Evolutionary conservation across 1,140 invertebrate species (phyloP).

Genomic region (Magallana ariakensis): DNA sequence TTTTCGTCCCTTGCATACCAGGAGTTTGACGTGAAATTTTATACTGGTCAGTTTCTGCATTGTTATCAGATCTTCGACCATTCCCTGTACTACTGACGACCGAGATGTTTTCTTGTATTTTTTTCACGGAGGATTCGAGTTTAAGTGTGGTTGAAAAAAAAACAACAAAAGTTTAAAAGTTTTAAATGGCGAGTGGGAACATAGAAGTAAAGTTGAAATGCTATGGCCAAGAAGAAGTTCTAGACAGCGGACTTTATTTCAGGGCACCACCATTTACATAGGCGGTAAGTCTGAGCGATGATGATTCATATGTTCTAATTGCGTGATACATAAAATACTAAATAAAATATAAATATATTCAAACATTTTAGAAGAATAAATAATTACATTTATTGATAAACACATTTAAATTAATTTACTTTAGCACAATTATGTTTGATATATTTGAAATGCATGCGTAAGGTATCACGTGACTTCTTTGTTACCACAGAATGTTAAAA

Average conservation of each 20-base stretch:
- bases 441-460: too few species aligned
- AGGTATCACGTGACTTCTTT: not conserved
- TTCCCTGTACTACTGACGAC: not conserved
- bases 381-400: too few species aligned
- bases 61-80: not conserved
- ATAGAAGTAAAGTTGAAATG: not conserved
- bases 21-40: not conserved
- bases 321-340: too few species aligned
- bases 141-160: not conserved
- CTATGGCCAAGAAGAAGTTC: not conserved
- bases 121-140: not conserved
- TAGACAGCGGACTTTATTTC: not conserved
- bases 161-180: constrained; percentile 3
- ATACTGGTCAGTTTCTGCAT: not conserved
- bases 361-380: not conserved
- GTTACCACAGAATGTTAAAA: too few species aligned
- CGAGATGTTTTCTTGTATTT: not conserved
- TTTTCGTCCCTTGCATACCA: not conserved
- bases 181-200: not conserved
- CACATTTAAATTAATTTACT: too few species aligned
- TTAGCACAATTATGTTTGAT: too few species aligned
- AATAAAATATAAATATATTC: too few species aligned
- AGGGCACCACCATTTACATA: not conserved
- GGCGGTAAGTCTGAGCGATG: constrained; percentile 2
- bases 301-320: too few species aligned